Evolutionary conservation across 2,113 vertebrate genomes (phyloP), one percentile per base, ranked within the genome.

Genomic region (Syngnathus scovelli): DNA sequence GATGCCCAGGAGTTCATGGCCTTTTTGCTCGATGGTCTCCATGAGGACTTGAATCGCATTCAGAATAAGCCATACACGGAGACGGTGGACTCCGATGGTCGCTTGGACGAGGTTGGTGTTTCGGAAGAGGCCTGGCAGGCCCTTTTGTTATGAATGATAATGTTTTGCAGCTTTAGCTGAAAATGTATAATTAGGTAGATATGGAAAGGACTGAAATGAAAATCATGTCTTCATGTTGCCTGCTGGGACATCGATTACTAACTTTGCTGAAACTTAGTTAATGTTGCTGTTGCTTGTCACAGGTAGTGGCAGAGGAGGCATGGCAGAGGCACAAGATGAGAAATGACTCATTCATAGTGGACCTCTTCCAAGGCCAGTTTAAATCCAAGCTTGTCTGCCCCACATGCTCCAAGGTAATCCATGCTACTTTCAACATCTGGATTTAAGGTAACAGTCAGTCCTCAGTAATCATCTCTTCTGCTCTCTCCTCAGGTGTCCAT

Each of bases 1-100:
- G 96, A 99, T 33, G 97, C 97, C 64, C 97, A 99, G 88, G 97
- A 99, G 85, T 99, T 99, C 87, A 99, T 99, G 96, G 97, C 97
- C 23, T 99, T 99, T 82, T 79, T 99, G 63, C 85, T 99, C 7
- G 97, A 99, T 5, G 97, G 97, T 38, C 92, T 99, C n/a, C 97
- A 99, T 0, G 97, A 99, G 83, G 97, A 99, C 87, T 89, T 99
- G 83, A 99, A 99, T 82, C 93, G 97, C 63, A 98, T 99, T 78
- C 96, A 98, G 87, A 96, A 94, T 73, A 99, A 99, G 82, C 96
- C 96, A 2, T 99, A 99, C 83, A 98, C 96, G 0, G 96, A 98
- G 82, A 98, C 95, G 0, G 95, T 98, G 33, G 96, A 96, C 82
- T 99, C 95, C 0, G 97, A 99, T 0, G 96, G 97, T 37, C 93